These are phyloP conservation scores for Palloptera scutellata DNA, from an alignment of 2,888 invertebrate species.

Conservation along the genomic window DNA sequence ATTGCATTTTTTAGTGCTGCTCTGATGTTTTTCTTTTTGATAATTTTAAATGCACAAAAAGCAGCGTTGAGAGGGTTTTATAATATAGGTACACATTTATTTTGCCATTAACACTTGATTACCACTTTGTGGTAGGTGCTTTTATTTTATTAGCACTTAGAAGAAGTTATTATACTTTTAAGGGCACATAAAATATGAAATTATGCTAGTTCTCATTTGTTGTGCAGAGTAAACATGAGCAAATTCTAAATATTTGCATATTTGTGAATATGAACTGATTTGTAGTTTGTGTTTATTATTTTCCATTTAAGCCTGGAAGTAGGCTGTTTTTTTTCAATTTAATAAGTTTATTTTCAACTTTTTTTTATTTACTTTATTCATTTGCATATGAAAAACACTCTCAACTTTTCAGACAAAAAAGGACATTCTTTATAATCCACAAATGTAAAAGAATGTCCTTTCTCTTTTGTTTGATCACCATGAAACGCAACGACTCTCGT, in stretches of 20 bases:
- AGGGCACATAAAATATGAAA: too few species aligned
- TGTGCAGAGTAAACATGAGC: too few species aligned
- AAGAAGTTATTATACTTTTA: too few species aligned
- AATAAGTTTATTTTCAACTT: not conserved
- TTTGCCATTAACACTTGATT: conserved; percentile 29
- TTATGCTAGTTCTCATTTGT: too few species aligned
- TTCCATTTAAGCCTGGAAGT: too few species aligned
- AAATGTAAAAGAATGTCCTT: conserved; percentile 48
- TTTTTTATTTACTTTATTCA: not conserved
- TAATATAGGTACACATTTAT: too few species aligned
- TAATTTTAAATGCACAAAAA: conserved; percentile 19
- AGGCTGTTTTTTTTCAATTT: not conserved
- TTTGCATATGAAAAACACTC: not conserved
- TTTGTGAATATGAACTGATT: too few species aligned
- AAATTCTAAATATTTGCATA: too few species aligned
- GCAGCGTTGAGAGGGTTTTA: not conserved
- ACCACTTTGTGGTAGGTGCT: conserved; percentile 21
- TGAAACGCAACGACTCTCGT: not conserved
- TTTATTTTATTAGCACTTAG: not conserved
- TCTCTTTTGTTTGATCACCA: conserved; percentile 12
- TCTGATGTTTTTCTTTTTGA: not conserved
- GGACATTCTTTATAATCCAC: conserved; percentile 51
- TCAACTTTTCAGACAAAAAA: conserved; percentile 17
- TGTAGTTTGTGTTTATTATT: too few species aligned
- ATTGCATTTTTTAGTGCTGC: not conserved